A percentile compares a stretch with the other conserved stretches of the same genome.
Evolutionary conservation across 2,797 vertebrate genomes (phyloP).

Genomic region (Chrysocyon brachyurus): DNA sequence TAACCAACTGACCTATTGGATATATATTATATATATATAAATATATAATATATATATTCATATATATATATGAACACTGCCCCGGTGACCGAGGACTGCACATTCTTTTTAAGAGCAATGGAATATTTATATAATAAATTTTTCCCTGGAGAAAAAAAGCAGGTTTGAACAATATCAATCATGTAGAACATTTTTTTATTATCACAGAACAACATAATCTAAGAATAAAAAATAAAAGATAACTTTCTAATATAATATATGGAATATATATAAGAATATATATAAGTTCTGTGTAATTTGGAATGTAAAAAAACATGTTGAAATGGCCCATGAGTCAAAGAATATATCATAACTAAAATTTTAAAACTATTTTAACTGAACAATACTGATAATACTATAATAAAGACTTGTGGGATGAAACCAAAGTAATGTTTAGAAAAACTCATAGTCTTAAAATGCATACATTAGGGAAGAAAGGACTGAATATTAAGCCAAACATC

Average conservation of each 20-base stretch:
- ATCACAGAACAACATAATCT: not conserved
- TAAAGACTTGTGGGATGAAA: not conserved
- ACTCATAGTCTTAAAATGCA: not conserved
- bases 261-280: not conserved
- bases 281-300: not conserved
- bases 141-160: not conserved
- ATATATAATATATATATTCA: too few species aligned
- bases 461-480: not conserved
- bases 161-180: conserved; percentile 26
- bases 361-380: conserved; percentile 13
- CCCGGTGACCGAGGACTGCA: not conserved
- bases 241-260: not conserved
- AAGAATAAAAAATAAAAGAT: not conserved
- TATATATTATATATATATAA: not conserved
- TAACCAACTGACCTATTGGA: not conserved
- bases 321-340: not conserved
- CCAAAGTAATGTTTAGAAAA: conserved; percentile 14
- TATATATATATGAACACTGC: not conserved
- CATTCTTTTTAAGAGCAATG: conserved; percentile 8
- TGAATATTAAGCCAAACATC: conserved; percentile 15
- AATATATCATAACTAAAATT: not conserved
- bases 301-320: not conserved
- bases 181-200: not conserved
- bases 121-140: conserved; percentile 2
- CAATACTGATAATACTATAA: not conserved